phyloP scores from a whole-genome alignment of 1,140 invertebrate genomes.

The Dermatophagoides farinae region DNA sequence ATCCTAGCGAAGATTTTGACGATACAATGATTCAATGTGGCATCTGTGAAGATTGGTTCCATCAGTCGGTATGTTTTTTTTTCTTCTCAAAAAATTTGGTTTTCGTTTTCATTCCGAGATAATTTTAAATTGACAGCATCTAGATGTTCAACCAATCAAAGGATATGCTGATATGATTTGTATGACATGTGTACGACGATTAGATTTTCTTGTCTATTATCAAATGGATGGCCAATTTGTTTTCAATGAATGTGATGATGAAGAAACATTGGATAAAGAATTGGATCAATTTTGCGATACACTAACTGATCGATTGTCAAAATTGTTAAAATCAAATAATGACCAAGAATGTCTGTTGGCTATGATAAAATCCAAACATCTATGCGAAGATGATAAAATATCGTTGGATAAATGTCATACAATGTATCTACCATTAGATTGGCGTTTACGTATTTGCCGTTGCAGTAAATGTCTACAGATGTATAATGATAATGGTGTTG shows the following conservation, averaged over 20 bases:
- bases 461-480: conserved; percentile 19
- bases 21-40: conserved; percentile 94
- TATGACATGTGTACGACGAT: conserved; percentile 39
- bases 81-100: not conserved
- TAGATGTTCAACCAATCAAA: conserved; percentile 21
- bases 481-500: conserved; percentile 23
- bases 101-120: not conserved
- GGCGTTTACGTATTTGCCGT: conserved; percentile 31
- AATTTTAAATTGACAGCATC: not conserved
- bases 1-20: conserved; percentile 61
- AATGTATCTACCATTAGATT: conserved; percentile 42
- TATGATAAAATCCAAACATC: not conserved
- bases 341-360: conserved; percentile 15
- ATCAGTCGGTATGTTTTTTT: conserved; percentile 14
- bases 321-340: conserved; percentile 7
- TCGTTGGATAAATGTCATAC: not conserved
- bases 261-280: not conserved
- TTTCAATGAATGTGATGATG: not conserved
- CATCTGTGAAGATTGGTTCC: conserved; percentile 92
- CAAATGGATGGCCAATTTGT: not conserved
- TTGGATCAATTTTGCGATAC: not conserved
- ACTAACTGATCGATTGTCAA: not conserved
- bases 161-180: conserved; percentile 54
- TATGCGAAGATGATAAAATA: not conserved
- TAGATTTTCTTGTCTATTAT: conserved; percentile 44